Evolutionary conservation across 2,888 invertebrate species (phyloP).

Genomic region (Diloba caeruleocephala): DNA sequence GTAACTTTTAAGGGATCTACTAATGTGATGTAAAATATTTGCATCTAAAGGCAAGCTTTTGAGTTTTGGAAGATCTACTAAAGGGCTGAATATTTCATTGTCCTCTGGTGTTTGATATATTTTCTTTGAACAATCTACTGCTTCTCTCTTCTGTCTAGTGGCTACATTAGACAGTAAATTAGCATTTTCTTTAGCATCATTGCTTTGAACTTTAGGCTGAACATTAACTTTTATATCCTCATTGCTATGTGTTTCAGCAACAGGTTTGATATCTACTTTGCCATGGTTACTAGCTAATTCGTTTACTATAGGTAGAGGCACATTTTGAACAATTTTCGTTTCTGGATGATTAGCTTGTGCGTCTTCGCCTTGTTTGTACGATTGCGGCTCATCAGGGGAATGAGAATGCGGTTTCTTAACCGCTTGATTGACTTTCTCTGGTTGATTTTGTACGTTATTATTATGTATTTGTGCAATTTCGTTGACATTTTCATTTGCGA

Average conservation of each 20-base stretch:
- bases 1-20: slow-evolving; percentile 76
- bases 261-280: slow-evolving; percentile 24
- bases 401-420: slow-evolving; percentile 65
- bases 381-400: slow-evolving; percentile 78
- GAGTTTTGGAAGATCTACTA: slow-evolving; percentile 43
- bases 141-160: slow-evolving; percentile 74
- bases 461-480: slow-evolving; percentile 18
- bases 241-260: slow-evolving; percentile 10
- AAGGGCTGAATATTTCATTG: slow-evolving; percentile 70
- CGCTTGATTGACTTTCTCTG: slow-evolving; percentile 9
- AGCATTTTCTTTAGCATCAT: slow-evolving; percentile 25
- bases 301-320: slow-evolving; percentile 71
- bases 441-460: slow-evolving; percentile 17
- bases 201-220: slow-evolving; percentile 35
- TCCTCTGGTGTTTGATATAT: slow-evolving; percentile 66
- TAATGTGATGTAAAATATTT: slow-evolving; percentile 66
- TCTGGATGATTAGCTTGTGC: slow-evolving; percentile 50
- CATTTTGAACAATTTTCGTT: slow-evolving; percentile 57
- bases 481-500: slow-evolving; percentile 15
- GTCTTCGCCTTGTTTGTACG: slow-evolving; percentile 79
- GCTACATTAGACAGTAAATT: slow-evolving; percentile 33
- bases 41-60: slow-evolving; percentile 62
- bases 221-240: slow-evolving; percentile 45
- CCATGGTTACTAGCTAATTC: slow-evolving; percentile 45
- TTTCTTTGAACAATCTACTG: slow-evolving; percentile 74